Evolutionary conservation across 2,113 vertebrate genomes (phyloP).

Genomic region (Shinisaurus crocodilurus): DNA sequence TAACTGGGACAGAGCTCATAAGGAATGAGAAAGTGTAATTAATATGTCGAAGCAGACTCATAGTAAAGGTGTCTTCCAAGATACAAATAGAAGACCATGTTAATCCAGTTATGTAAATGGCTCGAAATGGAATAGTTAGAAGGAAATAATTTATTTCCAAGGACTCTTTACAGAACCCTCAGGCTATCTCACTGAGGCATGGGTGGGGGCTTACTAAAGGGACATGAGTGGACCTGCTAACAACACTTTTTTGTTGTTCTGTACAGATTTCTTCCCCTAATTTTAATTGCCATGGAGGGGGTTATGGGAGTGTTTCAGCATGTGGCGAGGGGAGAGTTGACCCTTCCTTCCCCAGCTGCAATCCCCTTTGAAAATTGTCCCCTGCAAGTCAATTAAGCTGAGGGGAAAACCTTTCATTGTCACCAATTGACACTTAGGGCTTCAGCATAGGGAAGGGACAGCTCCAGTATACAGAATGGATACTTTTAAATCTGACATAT

Average conservation of each 20-base stretch:
- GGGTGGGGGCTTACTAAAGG: slow-evolving; percentile 17
- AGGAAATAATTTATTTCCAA: slow-evolving; percentile 58
- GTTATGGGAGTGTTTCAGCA: no score
- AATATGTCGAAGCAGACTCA: slow-evolving; percentile 60
- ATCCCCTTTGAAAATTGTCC: no score
- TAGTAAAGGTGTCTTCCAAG: slow-evolving; percentile 55
- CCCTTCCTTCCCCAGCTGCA: no score
- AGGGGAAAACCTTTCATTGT: no score
- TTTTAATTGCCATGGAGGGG: no score
- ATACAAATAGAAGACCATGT: slow-evolving; percentile 56
- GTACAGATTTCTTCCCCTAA: background rate
- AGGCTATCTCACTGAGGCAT: slow-evolving; percentile 25
- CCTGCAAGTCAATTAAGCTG: no score
- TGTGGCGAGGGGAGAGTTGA: no score
- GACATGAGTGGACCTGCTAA: slow-evolving; percentile 1
- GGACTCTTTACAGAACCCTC: slow-evolving; percentile 30
- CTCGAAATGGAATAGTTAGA: slow-evolving; percentile 48
- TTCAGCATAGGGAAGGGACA: slow-evolving; percentile 13
- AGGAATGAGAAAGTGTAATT: slow-evolving; percentile 65
- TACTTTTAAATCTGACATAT: background rate
- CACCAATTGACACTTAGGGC: background rate
- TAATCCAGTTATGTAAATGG: slow-evolving; percentile 68
- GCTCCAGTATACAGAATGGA: background rate
- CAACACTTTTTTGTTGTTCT: background rate
- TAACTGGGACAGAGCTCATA: slow-evolving; percentile 65